Base-by-base conservation (phyloP, 2,113 vertebrate species). In the Eptesicus fuscus region DNA sequence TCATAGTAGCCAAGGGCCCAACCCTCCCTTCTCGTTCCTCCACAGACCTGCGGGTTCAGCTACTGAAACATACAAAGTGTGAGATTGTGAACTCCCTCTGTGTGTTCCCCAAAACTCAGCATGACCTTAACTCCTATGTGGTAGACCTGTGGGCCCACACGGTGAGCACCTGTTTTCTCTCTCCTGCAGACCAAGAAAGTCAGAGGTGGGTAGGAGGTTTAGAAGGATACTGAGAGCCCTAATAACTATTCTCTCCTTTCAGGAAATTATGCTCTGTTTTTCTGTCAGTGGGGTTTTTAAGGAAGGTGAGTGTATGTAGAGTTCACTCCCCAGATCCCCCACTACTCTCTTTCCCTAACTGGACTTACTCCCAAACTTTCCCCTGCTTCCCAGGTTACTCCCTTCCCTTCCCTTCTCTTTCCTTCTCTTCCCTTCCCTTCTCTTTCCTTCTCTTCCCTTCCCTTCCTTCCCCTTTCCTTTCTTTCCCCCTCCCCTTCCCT, bases 251-350 rank as follows among this genome's bases (percentile, higher is more conserved):
- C 30, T 37, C 35, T 9, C 7, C 13, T 98, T 96, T 9, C 97
- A 99, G 99, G 98, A 98, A 95, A 99, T 96, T 0, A 97, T 99
- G 82, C 97, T 99, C 4, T 98, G 98, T n/a, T 99, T 99, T 93
- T 99, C 98, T 2, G 98, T 99, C n/a, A 99, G 97, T 12, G 99
- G 99, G 20, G 91, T 99, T 47, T 99, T 99, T 88, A 99, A 99
- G 97, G 99, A 99, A 37, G 61, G 88, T 88, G 30, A 47, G 44
- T 88, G 28, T 79, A 4, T 84, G 16, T 23, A 74, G 25, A 30
- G 1, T 23, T 32, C 11, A 10, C 51, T 79, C 44, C 20, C 5
- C 18, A 78, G 20, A 51, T 65, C 2, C 14, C 13, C 10, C 2
- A 30, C 40, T 37, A 7, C 20, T 51, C 42, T 37, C 20, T 79